Evolutionary conservation across 2,888 invertebrate species (phyloP).

Genomic region (Gisinianus flammeolus): DNA sequence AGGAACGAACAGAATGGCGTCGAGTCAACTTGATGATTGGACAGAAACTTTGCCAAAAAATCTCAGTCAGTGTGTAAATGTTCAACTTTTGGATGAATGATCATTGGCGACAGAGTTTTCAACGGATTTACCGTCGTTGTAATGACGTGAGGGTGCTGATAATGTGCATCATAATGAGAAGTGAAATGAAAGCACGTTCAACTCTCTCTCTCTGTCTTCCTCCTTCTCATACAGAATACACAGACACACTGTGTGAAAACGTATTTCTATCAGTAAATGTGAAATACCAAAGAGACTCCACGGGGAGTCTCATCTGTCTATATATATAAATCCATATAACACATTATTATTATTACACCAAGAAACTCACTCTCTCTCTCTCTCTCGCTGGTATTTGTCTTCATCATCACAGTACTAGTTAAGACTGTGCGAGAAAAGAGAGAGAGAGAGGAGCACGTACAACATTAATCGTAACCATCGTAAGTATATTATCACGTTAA

Average conservation of each 20-base stretch:
- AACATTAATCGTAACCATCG: slow-evolving; percentile 37
- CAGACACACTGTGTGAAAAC: too few relatives aligned
- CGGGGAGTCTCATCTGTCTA: too few relatives aligned
- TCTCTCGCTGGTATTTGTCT: neutral
- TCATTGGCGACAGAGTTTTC: slow-evolving; percentile 42
- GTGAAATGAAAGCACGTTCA: slow-evolving; percentile 23
- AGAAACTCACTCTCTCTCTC: neutral
- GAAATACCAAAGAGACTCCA: too few relatives aligned
- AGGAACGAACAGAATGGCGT: too few relatives aligned
- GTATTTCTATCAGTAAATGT: too few relatives aligned
- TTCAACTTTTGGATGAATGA: slow-evolving; percentile 37
- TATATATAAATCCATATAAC: neutral
- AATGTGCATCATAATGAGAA: slow-evolving; percentile 37
- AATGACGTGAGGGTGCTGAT: slow-evolving; percentile 38
- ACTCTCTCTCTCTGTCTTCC: too few relatives aligned
- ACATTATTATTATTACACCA: neutral
- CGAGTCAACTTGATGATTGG: slow-evolving; percentile 32
- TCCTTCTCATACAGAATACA: too few relatives aligned
- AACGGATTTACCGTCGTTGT: slow-evolving; percentile 13
- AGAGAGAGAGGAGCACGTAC: slow-evolving; percentile 32
- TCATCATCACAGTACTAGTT: neutral
- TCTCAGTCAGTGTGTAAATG: too few relatives aligned
- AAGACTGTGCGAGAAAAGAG: neutral
- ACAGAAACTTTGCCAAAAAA: slow-evolving; percentile 34
- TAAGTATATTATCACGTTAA: slow-evolving; percentile 36